Evolutionary conservation across 2,797 vertebrate genomes (phyloP), one percentile per base, ranked within the genome.

Genomic region (Syngnathus acus): DNA sequence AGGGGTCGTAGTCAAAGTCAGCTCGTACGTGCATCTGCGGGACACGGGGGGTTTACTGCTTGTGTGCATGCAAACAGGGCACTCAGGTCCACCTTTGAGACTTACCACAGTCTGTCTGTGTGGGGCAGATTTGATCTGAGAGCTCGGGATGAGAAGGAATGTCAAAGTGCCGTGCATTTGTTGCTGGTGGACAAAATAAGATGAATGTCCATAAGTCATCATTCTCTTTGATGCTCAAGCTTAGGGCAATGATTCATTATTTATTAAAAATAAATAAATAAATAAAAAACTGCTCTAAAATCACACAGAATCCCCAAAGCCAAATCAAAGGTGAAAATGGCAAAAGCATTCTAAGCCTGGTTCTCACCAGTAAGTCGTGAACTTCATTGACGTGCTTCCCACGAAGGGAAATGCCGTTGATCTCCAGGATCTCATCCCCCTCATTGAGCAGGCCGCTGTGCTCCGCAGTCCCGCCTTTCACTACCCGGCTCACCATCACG

Each of bases 1-100:
- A 96, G 9, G 97, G 97, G 88, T 99, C 95, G 16, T 98, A 99
- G 87, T 98, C 95, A 84, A 98, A 99, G 89, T 96, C 94, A 0
- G 97, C 94, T 75, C 95, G 95, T 68, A 98, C 95, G 0, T 99
- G 97, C 73, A 96, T 93, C 97, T 99, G 89, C 53, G 67, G 83
- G 23, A 19, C 40, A 14, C 21, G 57, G 37, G 60, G 60, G 6
- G 40, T 54, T 53, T 45, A 63, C 43, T 14, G 65, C 71, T 51
- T 68, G 48, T 64, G 40, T n/a, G 67, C 72, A 50, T 70, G 66
- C 72, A 75, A 68, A 77, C 77, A 32, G 58, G 13, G 50, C 39
- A 47, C 6, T 16, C 73, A 42, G 39, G 43, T 9, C 10, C 70
- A 65, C 60, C 1, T 68, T 62, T 71, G 57, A 68, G 89, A 93